These are phyloP conservation scores for Galerucella nymphaeae DNA, from an alignment of 2,888 invertebrate species.

Conservation along the genomic window DNA sequence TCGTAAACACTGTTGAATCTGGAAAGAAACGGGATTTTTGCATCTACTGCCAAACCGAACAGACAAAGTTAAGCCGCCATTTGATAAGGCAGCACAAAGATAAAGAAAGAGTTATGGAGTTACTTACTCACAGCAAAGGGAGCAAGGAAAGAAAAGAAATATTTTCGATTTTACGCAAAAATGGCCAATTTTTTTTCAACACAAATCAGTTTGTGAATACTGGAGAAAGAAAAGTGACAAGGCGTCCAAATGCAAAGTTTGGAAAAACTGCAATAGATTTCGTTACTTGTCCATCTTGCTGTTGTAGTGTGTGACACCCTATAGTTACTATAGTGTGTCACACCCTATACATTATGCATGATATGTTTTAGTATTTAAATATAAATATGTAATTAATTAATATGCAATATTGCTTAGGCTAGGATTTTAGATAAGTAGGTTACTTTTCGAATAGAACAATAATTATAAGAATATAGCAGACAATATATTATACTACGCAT, in stretches of 20 bases:
- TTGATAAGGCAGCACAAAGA: conserved; percentile 21
- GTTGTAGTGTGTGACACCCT: too few relatives aligned
- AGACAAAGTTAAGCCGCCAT: conserved; percentile 20
- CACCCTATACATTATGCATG: too few relatives aligned
- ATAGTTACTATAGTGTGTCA: too few relatives aligned
- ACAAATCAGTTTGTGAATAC: conserved; percentile 16
- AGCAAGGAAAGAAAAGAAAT: conserved; percentile 19
- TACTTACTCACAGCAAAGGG: conserved; percentile 20
- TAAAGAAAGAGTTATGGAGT: conserved; percentile 19
- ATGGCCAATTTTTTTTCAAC: conserved; percentile 20
- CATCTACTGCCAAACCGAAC: conserved; percentile 16
- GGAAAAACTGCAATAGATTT: conserved; percentile 21
- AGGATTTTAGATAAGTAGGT: too few relatives aligned
- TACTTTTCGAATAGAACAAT: too few relatives aligned
- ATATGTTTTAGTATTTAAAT: too few relatives aligned
- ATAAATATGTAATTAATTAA: too few relatives aligned
- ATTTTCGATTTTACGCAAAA: conserved; percentile 18
- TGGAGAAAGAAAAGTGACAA: conserved; percentile 20
- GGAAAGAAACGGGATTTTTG: conserved; percentile 16
- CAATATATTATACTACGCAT: too few relatives aligned
- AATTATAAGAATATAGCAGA: too few relatives aligned
- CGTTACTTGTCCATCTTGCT: conserved; percentile 21
- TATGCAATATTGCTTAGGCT: too few relatives aligned
- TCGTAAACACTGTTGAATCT: conserved; percentile 19
- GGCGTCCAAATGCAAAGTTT: conserved; percentile 20